These are phyloP conservation scores for Carettochelys insculpta DNA, from an alignment of 2,113 vertebrate genomes.

Conservation along the genomic window DNA sequence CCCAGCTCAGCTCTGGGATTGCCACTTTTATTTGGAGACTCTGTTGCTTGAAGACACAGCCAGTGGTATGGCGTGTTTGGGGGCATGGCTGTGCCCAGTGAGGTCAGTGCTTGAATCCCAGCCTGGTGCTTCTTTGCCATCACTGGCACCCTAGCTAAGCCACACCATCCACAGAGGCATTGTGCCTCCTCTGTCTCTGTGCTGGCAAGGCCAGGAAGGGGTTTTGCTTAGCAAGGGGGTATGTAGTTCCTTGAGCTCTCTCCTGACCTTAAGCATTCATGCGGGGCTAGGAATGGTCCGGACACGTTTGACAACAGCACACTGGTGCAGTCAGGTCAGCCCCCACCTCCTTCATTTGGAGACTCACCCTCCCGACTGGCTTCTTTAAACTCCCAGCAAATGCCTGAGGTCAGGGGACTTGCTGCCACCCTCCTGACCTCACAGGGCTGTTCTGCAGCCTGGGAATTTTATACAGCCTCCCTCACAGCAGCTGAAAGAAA, in stretches of 20 bases:
- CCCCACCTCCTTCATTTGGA: not conserved
- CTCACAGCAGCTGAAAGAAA: not conserved
- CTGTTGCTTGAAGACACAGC: no score
- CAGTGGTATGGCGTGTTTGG: not conserved
- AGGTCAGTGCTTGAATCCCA: not conserved
- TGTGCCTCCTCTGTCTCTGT: not conserved
- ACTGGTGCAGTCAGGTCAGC: rapidly evolving
- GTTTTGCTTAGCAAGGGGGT: rapidly evolving
- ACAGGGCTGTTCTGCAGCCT: not conserved
- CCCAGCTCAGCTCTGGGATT: not conserved
- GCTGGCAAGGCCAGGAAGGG: not conserved
- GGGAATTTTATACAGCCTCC: not conserved
- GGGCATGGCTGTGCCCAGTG: rapidly evolving
- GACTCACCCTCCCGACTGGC: not conserved
- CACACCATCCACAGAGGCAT: no score
- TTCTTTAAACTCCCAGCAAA: not conserved
- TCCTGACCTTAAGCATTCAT: not conserved
- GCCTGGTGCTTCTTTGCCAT: not conserved
- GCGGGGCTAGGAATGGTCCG: not conserved
- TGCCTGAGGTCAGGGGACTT: not conserved
- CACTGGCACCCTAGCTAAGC: not conserved
- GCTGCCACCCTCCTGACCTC: not conserved
- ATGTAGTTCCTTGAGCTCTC: not conserved
- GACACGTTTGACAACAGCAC: rapidly evolving
- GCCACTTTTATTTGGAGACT: no score